Conservation (phyloP, 2,888 invertebrate species). For the Cetonia aurata region DNA sequence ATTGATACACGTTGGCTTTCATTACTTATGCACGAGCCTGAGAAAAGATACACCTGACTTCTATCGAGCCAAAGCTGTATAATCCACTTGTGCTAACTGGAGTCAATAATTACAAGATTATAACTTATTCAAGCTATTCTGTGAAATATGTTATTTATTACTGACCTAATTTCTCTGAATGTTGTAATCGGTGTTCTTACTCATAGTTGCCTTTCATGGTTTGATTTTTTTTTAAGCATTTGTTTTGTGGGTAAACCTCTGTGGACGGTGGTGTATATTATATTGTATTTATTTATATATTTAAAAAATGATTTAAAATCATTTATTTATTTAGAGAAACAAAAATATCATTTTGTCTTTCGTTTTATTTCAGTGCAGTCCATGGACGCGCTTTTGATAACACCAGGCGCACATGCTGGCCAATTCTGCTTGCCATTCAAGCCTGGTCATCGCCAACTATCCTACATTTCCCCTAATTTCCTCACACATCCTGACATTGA, state of each 20-base stretch:
- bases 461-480: conserved; percentile 36
- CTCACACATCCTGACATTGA: conserved; percentile 27
- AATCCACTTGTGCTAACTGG: neutral
- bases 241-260: no score
- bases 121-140: neutral
- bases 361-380: conserved; percentile 62
- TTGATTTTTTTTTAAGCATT: no score
- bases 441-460: conserved; percentile 69
- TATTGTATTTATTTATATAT: no score
- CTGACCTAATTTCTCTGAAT: no score
- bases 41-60: conserved; percentile 1
- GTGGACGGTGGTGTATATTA: no score
- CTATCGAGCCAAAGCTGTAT: neutral
- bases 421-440: conserved; percentile 67
- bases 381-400: conserved; percentile 63
- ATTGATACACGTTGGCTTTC: neutral
- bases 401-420: conserved; percentile 63
- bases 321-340: no score
- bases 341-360: neutral
- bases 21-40: neutral
- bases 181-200: no score
- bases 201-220: no score
- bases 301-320: no score
- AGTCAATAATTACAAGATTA: neutral
- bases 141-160: neutral